phyloP scores from a whole-genome alignment of 2,113 vertebrate genomes.

The rat (Rattus norvegicus) region DNA sequence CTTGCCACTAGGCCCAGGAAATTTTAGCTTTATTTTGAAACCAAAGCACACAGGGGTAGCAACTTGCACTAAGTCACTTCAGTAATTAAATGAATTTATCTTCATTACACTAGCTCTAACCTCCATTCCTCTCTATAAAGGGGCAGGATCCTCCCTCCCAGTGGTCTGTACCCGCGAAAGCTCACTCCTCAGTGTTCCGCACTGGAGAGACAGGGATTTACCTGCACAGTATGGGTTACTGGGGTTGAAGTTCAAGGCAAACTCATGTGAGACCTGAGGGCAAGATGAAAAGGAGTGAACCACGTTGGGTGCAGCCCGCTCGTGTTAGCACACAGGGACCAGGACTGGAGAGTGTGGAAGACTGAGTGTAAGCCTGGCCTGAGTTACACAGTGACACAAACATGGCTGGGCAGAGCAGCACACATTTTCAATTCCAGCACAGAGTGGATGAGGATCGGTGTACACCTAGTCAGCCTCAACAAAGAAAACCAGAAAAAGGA shows the following conservation, averaged over 20 bases:
- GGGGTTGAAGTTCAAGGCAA: conserved; percentile 96
- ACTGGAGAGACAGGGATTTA: conserved; percentile 72
- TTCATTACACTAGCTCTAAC: conserved; percentile 25
- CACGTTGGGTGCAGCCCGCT: neutral
- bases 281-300: conserved; percentile 52
- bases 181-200: neutral
- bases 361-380: neutral
- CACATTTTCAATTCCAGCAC: neutral
- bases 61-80: neutral
- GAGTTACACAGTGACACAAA: neutral
- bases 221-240: conserved; percentile 93
- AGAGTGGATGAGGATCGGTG: neutral
- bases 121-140: neutral
- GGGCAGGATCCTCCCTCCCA: neutral
- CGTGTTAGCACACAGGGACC: neutral
- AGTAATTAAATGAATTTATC: neutral
- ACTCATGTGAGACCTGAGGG: conserved; percentile 94
- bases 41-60: conserved; percentile 35
- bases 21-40: conserved; percentile 26
- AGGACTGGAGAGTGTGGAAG: neutral
- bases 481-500: neutral
- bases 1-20: neutral
- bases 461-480: neutral
- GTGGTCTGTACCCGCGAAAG: neutral
- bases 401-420: neutral